Percentiles rank a stretch among this genome's conserved stretches.
These are phyloP conservation scores for Tarsius wallacei DNA, from an alignment of 2,797 vertebrate genomes.

Conservation along the genomic window DNA sequence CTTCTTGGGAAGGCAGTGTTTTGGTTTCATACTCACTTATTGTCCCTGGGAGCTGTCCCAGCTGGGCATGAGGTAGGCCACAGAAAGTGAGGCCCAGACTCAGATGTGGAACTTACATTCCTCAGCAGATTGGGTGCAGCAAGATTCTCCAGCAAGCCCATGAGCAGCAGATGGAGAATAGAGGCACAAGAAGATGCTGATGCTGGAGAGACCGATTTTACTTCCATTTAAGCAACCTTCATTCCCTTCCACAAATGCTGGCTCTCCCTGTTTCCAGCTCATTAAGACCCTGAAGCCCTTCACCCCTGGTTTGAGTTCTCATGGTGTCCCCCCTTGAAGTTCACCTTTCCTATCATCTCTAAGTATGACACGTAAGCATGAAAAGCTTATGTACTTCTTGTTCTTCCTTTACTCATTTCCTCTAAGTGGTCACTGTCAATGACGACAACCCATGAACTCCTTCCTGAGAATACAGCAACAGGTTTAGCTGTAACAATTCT, in stretches of 20 bases:
- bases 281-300: not conserved
- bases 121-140: not conserved
- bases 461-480: not conserved
- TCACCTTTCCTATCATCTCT: not conserved
- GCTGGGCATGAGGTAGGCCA: not conserved
- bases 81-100: not conserved
- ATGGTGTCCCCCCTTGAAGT: not conserved
- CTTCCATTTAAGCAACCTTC: not conserved
- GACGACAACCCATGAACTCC: not conserved
- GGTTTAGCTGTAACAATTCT: slow-evolving; percentile 27
- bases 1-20: not conserved
- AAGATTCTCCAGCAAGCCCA: not conserved
- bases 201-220: not conserved
- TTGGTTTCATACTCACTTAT: not conserved
- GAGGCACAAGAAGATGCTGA: not conserved
- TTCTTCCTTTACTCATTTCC: slow-evolving; percentile 48
- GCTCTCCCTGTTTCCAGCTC: not conserved
- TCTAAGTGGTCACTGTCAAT: slow-evolving; percentile 33
- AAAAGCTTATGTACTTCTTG: slow-evolving; percentile 32
- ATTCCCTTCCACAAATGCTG: not conserved
- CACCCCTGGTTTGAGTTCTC: not conserved
- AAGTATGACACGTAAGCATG: not conserved
- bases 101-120: not conserved
- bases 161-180: not conserved
- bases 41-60: not conserved